Conservation (phyloP, 2,113 vertebrate genomes). For the Boleophthalmus pectinirostris region DNA sequence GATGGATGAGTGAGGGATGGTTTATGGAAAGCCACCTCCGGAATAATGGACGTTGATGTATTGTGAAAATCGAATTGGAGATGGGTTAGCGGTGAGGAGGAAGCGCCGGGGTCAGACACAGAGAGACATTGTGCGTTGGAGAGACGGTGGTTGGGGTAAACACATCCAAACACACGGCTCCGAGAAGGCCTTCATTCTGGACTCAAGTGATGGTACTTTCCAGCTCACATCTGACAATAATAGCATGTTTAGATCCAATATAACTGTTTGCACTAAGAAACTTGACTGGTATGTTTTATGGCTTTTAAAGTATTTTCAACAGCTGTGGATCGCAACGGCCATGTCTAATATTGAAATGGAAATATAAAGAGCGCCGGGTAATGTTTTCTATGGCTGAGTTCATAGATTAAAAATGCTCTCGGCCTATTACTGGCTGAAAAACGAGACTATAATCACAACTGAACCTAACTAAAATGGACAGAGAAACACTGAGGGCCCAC, state of each 20-base stretch:
- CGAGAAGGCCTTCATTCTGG: conserved; percentile 20
- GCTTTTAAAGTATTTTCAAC: neutral
- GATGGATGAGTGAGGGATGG: conserved; percentile 25
- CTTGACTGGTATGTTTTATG: neutral
- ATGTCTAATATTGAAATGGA: neutral
- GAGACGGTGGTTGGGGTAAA: neutral
- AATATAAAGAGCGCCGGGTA: neutral
- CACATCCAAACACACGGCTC: conserved; percentile 13
- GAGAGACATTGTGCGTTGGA: conserved; percentile 3
- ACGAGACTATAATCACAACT: too few relatives aligned
- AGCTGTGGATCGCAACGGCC: neutral
- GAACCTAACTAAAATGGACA: too few relatives aligned
- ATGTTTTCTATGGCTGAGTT: too few relatives aligned
- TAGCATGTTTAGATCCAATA: neutral
- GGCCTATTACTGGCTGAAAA: too few relatives aligned
- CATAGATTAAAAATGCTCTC: neutral
- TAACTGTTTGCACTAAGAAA: neutral
- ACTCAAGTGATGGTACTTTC: conserved; percentile 14
- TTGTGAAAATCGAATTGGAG: conserved; percentile 24
- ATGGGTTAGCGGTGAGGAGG: neutral
- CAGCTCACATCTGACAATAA: neutral
- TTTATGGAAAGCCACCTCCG: conserved; percentile 45
- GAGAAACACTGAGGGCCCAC: too few relatives aligned
- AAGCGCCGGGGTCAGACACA: neutral
- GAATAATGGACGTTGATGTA: conserved; percentile 24